These are phyloP conservation scores for Drosophila algonquin DNA, from an alignment of 2,888 invertebrate species.

Conservation along the genomic window DNA sequence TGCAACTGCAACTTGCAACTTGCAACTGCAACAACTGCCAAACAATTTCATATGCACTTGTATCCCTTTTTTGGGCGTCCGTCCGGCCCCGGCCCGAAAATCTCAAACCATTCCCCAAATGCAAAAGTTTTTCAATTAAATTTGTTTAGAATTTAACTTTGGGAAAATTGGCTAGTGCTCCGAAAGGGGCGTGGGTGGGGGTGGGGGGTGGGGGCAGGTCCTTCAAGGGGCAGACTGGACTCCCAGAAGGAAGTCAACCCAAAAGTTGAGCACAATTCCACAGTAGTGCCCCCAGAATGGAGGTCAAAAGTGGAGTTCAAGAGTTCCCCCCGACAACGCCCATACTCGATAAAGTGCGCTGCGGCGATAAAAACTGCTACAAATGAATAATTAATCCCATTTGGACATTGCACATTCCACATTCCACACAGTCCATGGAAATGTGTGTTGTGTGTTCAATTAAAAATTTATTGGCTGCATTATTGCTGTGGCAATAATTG, in stretches of 20 bases:
- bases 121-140: conserved; percentile 76
- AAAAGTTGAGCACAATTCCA: conserved; percentile 21
- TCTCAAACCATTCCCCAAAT: conserved; percentile 62
- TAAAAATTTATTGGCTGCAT: conserved; percentile 47
- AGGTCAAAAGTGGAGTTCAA: conserved; percentile 18
- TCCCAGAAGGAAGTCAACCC: conserved; percentile 15
- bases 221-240: background rate
- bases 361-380: background rate
- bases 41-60: conserved; percentile 74
- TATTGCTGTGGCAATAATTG: conserved; percentile 38
- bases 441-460: conserved; percentile 41
- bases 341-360: background rate
- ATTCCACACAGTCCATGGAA: conserved; percentile 6
- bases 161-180: conserved; percentile 57
- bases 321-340: background rate
- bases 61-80: conserved; percentile 44
- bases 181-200: background rate
- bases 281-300: conserved; percentile 5
- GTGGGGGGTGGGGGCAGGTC: no score
- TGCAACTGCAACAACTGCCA: conserved; percentile 50
- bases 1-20: conserved; percentile 36
- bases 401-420: conserved; percentile 8
- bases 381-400: conserved; percentile 45
- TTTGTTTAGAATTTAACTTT: conserved; percentile 77
- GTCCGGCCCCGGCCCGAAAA: conserved; percentile 28